Conservation (phyloP, 2,797 vertebrate genomes). For the Periophthalmus magnuspinnatus region DNA sequence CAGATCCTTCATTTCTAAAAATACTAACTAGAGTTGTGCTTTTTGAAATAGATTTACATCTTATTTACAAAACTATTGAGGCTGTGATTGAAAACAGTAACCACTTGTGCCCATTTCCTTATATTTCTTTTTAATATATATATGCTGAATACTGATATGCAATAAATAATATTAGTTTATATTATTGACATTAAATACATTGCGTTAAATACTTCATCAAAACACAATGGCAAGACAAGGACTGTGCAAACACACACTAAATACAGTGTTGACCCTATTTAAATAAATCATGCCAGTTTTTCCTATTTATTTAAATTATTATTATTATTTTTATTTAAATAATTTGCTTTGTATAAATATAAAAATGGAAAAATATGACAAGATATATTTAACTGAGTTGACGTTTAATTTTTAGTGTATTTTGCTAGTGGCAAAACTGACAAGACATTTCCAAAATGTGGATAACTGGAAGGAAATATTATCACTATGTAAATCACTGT, state of each 20-base stretch:
- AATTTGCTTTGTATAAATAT: no score
- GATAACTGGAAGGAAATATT: not conserved
- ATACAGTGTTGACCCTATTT: no score
- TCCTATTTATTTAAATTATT: no score
- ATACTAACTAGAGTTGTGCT: conserved; percentile 22
- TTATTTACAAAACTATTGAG: conserved; percentile 1
- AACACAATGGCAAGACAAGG: not conserved
- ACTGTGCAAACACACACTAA: not conserved
- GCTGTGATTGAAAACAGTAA: conserved; percentile 5
- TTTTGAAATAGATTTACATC: conserved; percentile 7
- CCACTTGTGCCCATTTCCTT: conserved; percentile 14
- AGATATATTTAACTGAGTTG: no score
- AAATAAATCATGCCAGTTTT: no score
- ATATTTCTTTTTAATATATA: conserved; percentile 17
- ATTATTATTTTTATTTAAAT: no score
- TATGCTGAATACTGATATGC: conserved; percentile 63
- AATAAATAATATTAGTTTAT: conserved; percentile 52
- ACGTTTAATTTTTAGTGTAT: no score
- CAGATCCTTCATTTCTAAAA: conserved; percentile 18
- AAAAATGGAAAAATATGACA: no score
- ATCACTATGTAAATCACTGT: not conserved
- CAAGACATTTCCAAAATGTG: not conserved
- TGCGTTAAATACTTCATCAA: conserved; percentile 45
- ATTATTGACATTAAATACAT: conserved; percentile 39
- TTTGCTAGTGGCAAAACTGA: not conserved